Conservation (phyloP, 2,888 invertebrate genomes). For the Meliscaeva auricollis region DNA sequence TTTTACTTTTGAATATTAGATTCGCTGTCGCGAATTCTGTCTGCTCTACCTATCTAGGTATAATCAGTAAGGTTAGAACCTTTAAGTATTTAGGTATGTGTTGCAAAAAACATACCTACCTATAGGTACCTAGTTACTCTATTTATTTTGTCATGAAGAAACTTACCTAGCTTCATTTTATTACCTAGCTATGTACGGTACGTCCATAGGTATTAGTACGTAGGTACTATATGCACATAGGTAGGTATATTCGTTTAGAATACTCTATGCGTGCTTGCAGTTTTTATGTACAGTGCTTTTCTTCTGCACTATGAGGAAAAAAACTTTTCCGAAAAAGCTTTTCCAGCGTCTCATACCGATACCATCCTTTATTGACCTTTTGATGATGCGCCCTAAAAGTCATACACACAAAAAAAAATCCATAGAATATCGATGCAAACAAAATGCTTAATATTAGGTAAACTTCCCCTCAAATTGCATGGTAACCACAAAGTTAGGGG, state of each 20-base stretch:
- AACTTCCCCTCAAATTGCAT: conserved; percentile 20
- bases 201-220: too few species aligned
- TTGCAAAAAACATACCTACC: too few species aligned
- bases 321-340: conserved; percentile 42
- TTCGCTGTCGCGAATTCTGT: conserved; percentile 15
- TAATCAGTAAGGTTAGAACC: too few species aligned
- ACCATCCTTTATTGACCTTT: conserved; percentile 65
- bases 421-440: conserved; percentile 23
- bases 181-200: too few species aligned
- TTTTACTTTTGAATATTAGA: conserved; percentile 35
- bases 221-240: not conserved
- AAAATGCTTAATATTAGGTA: not conserved
- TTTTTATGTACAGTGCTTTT: not conserved
- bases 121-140: not conserved
- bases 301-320: not conserved
- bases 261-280: conserved; percentile 27
- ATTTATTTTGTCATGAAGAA: too few species aligned
- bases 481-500: conserved; percentile 43
- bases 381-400: conserved; percentile 52
- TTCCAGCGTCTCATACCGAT: not conserved
- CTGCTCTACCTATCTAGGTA: too few species aligned
- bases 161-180: too few species aligned
- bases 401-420: not conserved
- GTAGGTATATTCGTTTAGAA: conserved; percentile 28
- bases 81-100: too few species aligned